Conservation (phyloP, 2,113 vertebrate genomes). For the Irena cyanogastra region DNA sequence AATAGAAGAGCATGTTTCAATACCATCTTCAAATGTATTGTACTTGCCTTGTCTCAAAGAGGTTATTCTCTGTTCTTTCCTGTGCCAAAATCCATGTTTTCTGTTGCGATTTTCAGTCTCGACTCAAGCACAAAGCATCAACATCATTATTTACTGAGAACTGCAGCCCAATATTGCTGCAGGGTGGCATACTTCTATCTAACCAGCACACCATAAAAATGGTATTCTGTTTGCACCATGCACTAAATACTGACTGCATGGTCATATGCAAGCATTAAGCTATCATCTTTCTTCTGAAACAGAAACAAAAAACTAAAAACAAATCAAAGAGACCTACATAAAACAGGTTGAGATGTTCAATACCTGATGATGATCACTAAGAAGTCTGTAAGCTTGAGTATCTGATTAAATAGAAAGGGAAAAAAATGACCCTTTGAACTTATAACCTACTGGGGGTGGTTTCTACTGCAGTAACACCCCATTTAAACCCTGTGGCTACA, state of each 20-base stretch:
- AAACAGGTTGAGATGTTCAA: background rate
- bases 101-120: background rate
- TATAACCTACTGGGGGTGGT: constrained; percentile 63
- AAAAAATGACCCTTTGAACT: constrained; percentile 70
- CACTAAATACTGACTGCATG: background rate
- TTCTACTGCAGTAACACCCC: constrained; percentile 62
- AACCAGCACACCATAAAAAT: background rate
- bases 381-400: background rate
- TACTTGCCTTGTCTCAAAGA: background rate
- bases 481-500: constrained; percentile 59
- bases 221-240: background rate
- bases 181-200: background rate
- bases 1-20: background rate
- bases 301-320: background rate
- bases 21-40: background rate
- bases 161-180: background rate
- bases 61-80: background rate
- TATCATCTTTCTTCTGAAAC: background rate
- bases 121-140: background rate
- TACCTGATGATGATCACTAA: constrained; percentile 24
- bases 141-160: background rate
- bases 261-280: background rate
- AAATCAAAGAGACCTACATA: background rate
- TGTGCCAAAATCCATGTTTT: background rate
- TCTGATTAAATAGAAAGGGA: constrained; percentile 32